Evolutionary conservation across 1,140 invertebrate genomes (phyloP).

Genomic region (Zaprionus taronus): DNA sequence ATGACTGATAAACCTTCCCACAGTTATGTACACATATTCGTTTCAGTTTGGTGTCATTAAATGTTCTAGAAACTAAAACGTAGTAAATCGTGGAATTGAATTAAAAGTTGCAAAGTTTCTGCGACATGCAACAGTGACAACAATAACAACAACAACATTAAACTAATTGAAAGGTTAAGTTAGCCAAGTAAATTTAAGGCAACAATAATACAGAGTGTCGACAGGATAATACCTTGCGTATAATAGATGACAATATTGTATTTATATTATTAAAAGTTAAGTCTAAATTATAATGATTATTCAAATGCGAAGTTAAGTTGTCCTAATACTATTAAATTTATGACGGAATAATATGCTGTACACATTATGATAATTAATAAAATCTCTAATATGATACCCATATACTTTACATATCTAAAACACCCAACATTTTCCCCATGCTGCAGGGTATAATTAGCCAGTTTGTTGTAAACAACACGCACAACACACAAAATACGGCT

Average conservation of each 20-base stretch:
- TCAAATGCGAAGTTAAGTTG: no score
- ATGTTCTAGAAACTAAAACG: background rate
- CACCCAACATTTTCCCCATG: background rate
- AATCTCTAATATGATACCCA: no score
- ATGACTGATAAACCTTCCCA: background rate
- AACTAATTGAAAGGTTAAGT: constrained; percentile 51
- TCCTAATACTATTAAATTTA: background rate
- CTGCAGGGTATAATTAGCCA: constrained; percentile 48
- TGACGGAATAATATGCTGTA: background rate
- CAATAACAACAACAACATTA: constrained; percentile 31
- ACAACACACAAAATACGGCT: constrained; percentile 40
- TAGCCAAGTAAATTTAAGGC: constrained; percentile 17
- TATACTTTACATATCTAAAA: background rate
- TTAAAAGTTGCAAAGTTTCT: constrained; percentile 53
- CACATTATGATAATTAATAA: constrained; percentile 6
- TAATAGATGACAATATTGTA: background rate
- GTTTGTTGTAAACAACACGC: constrained; percentile 61
- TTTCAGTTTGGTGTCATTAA: background rate
- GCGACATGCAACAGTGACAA: constrained; percentile 47
- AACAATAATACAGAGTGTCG: background rate
- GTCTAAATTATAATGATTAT: background rate
- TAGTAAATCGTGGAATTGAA: constrained; percentile 53
- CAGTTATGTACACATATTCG: background rate
- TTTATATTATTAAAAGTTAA: background rate
- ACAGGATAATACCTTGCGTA: background rate